phyloP scores from a whole-genome alignment of 2,113 vertebrate genomes.

The Dermatemys mawii region DNA sequence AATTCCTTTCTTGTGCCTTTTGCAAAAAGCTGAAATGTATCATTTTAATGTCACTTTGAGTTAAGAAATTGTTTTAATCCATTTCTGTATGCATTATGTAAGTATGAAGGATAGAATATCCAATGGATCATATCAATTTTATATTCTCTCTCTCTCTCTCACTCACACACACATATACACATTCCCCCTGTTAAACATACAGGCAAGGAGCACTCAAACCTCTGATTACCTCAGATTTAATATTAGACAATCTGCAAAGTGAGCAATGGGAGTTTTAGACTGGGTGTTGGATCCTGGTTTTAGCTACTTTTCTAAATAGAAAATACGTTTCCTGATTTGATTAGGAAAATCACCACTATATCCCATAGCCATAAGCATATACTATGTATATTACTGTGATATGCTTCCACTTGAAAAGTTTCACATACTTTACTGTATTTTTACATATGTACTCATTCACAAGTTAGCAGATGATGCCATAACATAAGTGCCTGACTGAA shows the following conservation, averaged over 20 bases:
- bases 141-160: background rate
- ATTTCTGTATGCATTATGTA: background rate
- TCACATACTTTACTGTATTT: too few species aligned
- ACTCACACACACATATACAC: background rate
- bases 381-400: too few species aligned
- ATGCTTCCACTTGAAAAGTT: too few species aligned
- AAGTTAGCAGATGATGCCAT: too few species aligned
- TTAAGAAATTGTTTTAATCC: background rate
- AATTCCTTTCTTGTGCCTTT: background rate
- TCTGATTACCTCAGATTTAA: background rate
- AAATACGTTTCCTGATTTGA: background rate
- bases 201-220: background rate
- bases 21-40: background rate
- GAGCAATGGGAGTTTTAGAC: background rate
- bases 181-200: background rate
- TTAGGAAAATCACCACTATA: too few species aligned
- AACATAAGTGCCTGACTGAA: too few species aligned
- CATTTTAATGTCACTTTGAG: background rate
- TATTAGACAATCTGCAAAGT: background rate
- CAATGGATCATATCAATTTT: background rate
- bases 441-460: too few species aligned
- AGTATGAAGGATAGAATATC: background rate
- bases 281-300: background rate
- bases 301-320: background rate
- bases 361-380: too few species aligned